Evolutionary conservation across 2,888 invertebrate species (phyloP).

Genomic region (Geophilus truncorum): DNA sequence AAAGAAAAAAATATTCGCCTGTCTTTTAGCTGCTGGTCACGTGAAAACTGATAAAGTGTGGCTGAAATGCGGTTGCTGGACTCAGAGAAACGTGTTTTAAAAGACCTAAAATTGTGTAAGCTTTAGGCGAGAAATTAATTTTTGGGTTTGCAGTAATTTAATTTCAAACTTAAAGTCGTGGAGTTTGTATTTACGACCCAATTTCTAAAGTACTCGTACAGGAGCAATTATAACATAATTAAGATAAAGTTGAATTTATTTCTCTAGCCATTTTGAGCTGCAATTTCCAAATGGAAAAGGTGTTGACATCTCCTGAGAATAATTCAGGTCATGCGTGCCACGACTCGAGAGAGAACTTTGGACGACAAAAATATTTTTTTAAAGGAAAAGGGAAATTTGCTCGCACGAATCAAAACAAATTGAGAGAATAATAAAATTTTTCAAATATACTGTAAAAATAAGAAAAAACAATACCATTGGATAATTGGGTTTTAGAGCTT

Average conservation of each 20-base stretch:
- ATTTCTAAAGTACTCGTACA: not conserved
- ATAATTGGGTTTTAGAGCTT: not conserved
- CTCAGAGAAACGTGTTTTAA: too few relatives aligned
- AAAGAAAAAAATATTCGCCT: not conserved
- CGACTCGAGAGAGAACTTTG: not conserved
- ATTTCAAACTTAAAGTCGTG: too few relatives aligned
- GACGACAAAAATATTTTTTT: not conserved
- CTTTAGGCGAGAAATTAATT: too few relatives aligned
- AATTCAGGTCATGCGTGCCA: not conserved
- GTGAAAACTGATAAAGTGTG: too few relatives aligned
- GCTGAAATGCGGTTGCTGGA: too few relatives aligned
- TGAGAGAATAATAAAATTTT: not conserved
- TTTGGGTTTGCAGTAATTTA: too few relatives aligned
- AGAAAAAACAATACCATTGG: not conserved
- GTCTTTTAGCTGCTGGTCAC: too few relatives aligned
- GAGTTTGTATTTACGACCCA: not conserved
- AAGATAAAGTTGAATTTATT: slow-evolving; percentile 5
- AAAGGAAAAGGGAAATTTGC: not conserved
- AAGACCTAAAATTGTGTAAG: too few relatives aligned
- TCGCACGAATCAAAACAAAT: not conserved
- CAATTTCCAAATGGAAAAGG: not conserved
- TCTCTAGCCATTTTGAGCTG: not conserved
- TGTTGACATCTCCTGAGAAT: not conserved
- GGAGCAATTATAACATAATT: not conserved
- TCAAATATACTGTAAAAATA: not conserved